These are phyloP conservation scores for Rhopalosiphum padi DNA, from an alignment of 1,140 invertebrate genomes.

Conservation along the genomic window DNA sequence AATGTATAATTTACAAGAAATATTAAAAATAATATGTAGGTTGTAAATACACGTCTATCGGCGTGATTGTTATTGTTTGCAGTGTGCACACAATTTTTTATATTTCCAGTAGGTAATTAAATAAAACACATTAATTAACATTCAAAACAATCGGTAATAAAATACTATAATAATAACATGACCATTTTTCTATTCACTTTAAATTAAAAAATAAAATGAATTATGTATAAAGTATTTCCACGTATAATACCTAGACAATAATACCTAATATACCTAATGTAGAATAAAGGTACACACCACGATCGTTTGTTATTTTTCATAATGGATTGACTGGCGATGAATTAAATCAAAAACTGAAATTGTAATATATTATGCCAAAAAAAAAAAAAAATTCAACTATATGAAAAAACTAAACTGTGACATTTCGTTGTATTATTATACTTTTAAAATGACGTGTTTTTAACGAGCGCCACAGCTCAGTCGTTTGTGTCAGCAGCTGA, in stretches of 20 bases:
- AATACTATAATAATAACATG: background rate
- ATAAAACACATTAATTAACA: background rate
- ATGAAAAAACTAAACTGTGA: background rate
- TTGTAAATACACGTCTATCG: background rate
- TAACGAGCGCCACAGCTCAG: background rate
- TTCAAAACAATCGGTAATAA: background rate
- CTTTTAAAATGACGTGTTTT: slow-evolving; percentile 18
- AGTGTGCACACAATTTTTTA: background rate
- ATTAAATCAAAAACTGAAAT: no score
- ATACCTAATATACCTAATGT: background rate
- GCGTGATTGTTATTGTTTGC: background rate
- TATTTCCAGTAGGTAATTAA: background rate
- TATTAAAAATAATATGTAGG: background rate
- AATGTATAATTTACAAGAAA: background rate
- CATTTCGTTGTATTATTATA: background rate
- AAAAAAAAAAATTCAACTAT: background rate
- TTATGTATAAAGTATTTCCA: background rate
- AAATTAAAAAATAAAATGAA: background rate
- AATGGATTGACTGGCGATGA: background rate
- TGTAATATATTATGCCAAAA: background rate
- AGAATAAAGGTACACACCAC: background rate
- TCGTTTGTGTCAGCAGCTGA: background rate
- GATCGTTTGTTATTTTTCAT: background rate
- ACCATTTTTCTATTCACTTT: background rate
- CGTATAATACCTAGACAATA: background rate